These are phyloP conservation scores for Drosophila punjabiensis DNA, from an alignment of 1,140 invertebrate species.

Conservation along the genomic window DNA sequence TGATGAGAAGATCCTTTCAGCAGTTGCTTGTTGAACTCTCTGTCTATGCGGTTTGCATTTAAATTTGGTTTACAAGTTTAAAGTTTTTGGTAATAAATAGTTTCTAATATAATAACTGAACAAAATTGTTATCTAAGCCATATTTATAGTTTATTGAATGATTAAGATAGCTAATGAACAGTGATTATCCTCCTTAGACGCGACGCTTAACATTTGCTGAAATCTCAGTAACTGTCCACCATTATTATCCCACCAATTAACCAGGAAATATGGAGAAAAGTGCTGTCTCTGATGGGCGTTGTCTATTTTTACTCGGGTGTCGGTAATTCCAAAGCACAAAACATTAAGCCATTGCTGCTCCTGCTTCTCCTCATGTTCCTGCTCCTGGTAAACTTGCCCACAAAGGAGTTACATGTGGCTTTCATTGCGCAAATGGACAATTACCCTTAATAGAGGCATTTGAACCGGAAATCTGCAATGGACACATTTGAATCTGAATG, in stretches of 20 bases:
- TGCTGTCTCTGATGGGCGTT: not conserved
- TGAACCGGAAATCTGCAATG: slow-evolving; percentile 21
- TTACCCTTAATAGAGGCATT: slow-evolving; percentile 43
- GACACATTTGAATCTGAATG: slow-evolving; percentile 16
- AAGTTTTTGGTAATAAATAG: not conserved
- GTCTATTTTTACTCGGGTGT: not conserved
- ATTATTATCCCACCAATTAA: not conserved
- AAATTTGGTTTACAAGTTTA: not conserved
- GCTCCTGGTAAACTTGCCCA: not conserved
- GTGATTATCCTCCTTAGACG: not conserved
- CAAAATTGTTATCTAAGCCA: no score
- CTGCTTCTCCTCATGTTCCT: not conserved
- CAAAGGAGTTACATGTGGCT: slow-evolving; percentile 18
- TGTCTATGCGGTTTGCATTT: not conserved
- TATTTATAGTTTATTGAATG: not conserved
- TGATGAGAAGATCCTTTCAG: not conserved
- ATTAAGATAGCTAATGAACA: not conserved
- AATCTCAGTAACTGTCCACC: not conserved
- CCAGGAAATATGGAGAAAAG: not conserved
- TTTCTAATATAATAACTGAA: not conserved
- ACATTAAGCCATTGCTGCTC: not conserved
- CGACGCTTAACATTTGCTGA: not conserved
- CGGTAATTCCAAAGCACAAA: not conserved
- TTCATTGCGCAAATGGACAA: slow-evolving; percentile 26
- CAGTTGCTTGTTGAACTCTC: not conserved